Percentiles rank a stretch among this genome's conserved stretches.
Evolutionary conservation across 1,140 invertebrate genomes (phyloP).

Genomic region (Pachypsylla venusta): DNA sequence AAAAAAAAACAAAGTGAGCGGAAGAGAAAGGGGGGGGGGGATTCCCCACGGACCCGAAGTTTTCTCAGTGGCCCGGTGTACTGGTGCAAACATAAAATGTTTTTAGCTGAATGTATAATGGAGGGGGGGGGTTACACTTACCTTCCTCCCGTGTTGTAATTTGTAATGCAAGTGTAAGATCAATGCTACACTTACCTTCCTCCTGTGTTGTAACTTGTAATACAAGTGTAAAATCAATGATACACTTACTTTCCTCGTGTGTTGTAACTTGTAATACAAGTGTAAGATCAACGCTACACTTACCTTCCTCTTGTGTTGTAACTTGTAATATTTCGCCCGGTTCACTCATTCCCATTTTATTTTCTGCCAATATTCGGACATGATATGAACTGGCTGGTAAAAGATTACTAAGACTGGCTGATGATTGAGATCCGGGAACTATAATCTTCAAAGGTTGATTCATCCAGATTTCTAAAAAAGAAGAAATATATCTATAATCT

Average conservation of each 20-base stretch:
- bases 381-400: slow-evolving; percentile 80
- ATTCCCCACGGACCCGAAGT: no score
- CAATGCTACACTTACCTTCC: slow-evolving; percentile 42
- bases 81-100: no score
- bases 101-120: no score
- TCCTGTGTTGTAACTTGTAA: slow-evolving; percentile 65
- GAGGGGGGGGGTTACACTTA: not conserved
- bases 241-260: not conserved
- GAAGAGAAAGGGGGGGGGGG: no score
- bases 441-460: slow-evolving; percentile 59
- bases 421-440: slow-evolving; percentile 59
- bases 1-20: no score
- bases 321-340: slow-evolving; percentile 69
- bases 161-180: not conserved
- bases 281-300: slow-evolving; percentile 9
- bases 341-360: slow-evolving; percentile 69
- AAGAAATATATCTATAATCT: no score
- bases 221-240: slow-evolving; percentile 25
- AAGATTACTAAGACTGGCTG: slow-evolving; percentile 59
- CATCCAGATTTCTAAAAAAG: slow-evolving; percentile 48
- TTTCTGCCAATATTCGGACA: slow-evolving; percentile 74
- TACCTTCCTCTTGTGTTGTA: slow-evolving; percentile 67
- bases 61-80: no score
- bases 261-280: not conserved
- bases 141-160: not conserved